A percentile compares a stretch with the other conserved stretches of the same genome.
phyloP scores from a whole-genome alignment of 2,113 vertebrate species.

The Oryzias melastigma region DNA sequence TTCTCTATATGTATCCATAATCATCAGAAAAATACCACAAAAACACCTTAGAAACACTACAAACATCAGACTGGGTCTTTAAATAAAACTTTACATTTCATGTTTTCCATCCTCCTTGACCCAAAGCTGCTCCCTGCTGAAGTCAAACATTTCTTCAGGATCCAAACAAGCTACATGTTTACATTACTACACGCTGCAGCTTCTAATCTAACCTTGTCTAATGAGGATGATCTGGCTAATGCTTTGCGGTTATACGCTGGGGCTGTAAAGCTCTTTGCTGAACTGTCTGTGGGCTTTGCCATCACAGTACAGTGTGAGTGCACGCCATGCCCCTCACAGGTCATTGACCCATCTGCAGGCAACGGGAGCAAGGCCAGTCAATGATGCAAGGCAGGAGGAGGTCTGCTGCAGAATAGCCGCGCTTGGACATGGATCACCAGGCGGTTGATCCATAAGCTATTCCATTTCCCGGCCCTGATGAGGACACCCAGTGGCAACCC shows the following conservation, averaged over 20 bases:
- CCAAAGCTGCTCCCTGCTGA: too few species aligned
- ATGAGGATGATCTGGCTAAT: too few species aligned
- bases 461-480: conserved; percentile 15
- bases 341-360: conserved; percentile 33
- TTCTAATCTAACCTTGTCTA: too few species aligned
- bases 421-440: conserved; percentile 35
- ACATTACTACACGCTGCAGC: too few species aligned
- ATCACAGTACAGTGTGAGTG: not conserved
- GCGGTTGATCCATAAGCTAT: conserved; percentile 38
- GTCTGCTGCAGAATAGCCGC: conserved; percentile 29
- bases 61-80: too few species aligned
- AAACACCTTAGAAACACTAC: too few species aligned
- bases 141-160: too few species aligned
- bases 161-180: too few species aligned
- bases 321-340: conserved; percentile 22
- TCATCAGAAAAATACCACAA: too few species aligned
- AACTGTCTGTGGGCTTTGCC: not conserved
- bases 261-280: conserved; percentile 3
- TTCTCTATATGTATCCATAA: too few species aligned
- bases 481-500: conserved; percentile 17
- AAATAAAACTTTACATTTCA: too few species aligned
- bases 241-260: conserved; percentile 4
- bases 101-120: too few species aligned
- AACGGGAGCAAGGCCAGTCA: conserved; percentile 11
- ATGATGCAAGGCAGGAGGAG: conserved; percentile 33